phyloP scores from a whole-genome alignment of 1,140 invertebrate species.

The Euwallacea similis region DNA sequence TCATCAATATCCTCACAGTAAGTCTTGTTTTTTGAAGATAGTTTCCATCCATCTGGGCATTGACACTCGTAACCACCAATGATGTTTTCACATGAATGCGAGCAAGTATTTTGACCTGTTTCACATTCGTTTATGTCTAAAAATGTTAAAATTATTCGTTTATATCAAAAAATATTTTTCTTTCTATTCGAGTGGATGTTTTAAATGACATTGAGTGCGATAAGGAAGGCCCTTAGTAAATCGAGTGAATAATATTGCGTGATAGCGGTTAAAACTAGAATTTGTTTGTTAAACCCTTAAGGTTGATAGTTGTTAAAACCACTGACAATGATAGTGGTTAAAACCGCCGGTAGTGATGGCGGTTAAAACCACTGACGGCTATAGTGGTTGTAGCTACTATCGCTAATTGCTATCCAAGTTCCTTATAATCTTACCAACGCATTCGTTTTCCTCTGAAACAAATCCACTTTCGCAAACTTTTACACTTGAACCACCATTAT shows the following conservation, averaged over 20 bases:
- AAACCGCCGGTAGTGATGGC: too few relatives aligned
- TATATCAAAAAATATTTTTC: background rate
- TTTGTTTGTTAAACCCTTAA: too few relatives aligned
- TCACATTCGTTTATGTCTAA: slow-evolving; percentile 68
- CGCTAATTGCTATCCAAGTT: background rate
- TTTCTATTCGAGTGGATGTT: too few relatives aligned
- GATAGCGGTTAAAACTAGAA: too few relatives aligned
- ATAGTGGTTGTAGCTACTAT: background rate
- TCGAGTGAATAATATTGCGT: background rate
- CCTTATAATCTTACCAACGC: slow-evolving; percentile 35
- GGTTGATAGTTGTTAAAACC: too few relatives aligned
- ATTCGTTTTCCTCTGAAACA: slow-evolving; percentile 26
- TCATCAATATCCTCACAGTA: slow-evolving; percentile 71
- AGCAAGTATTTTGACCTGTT: slow-evolving; percentile 53
- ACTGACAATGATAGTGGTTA: too few relatives aligned
- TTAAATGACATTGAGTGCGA: background rate
- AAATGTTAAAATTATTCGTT: slow-evolving; percentile 12
- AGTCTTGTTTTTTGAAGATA: slow-evolving; percentile 49
- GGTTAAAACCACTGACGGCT: too few relatives aligned
- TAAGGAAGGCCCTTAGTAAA: background rate
- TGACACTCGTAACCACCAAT: slow-evolving; percentile 50
- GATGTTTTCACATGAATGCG: slow-evolving; percentile 48
- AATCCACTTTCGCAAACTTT: slow-evolving; percentile 32
- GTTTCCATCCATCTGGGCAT: slow-evolving; percentile 62
- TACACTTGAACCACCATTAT: background rate